Evolutionary conservation across 1,140 invertebrate genomes (phyloP), one percentile per base, ranked within the genome.

Genomic region (Eciton burchellii): DNA sequence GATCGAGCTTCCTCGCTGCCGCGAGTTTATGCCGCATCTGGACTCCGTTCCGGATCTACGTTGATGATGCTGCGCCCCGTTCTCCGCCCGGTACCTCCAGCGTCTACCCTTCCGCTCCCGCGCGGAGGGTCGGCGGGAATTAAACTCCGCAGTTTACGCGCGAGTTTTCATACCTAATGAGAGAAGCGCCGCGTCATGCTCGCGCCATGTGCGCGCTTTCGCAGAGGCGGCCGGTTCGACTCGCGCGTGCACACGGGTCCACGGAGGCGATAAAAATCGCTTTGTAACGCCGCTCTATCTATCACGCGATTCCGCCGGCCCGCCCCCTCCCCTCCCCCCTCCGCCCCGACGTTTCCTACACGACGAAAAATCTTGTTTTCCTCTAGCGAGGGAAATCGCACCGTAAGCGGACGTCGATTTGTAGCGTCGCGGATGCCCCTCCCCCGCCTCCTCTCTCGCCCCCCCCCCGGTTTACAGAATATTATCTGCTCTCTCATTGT

Each of bases 171-270:
- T 70, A 81, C 43, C 73, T 88, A 88, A 88, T 83, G 86, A 85
- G 73, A 88, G 83, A 85, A 83, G 2, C 79, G 87, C 87, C 73
- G 29, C 89, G 84, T 88, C 88, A 87, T 86, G 70, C 54, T 43
- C 41, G 74, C 82, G 74, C 84, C 89, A 90, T 88, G 84, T 90
- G 89, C 66, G 59, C 63, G 24, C 76, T 79, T 90, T 90, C 89
- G 82, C 89, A 90, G 86, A n/a, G n/a, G n/a, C n/a, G n/a, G 81
- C 77, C 49, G 54, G 41, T 35, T 52, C 59, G 68, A 52, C 41
- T 76, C n/a, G 41, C 72, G 52, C 56, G 77, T 1, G 21, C 49
- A 45, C 66, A 24, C 29, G 56, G 16, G 26, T 16, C 19, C 52
- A 21, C 35, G 14, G 41, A 59, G 35, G 57, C 57, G 24, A 54